Conservation (phyloP, 2,888 invertebrate genomes). For the Zygothrica quintamaculata region DNA sequence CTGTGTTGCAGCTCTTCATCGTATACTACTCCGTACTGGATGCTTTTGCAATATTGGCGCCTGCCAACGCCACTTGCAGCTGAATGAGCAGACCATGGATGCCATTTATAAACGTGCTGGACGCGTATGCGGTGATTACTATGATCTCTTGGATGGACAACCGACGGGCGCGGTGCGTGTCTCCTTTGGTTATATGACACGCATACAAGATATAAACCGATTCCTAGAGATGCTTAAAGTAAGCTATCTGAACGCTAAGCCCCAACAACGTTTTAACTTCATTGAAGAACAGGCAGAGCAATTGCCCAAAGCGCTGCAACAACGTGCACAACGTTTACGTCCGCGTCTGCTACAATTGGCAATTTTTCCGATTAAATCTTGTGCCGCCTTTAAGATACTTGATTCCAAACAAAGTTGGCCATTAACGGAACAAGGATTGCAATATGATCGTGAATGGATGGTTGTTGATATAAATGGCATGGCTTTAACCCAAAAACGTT, state of each 20-base stretch:
- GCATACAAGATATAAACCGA: slow-evolving; percentile 88
- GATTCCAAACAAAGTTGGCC: slow-evolving; percentile 87
- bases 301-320: slow-evolving; percentile 73
- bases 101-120: slow-evolving; percentile 91
- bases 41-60: slow-evolving; percentile 99
- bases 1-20: slow-evolving; percentile 94
- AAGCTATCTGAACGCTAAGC: slow-evolving; percentile 87
- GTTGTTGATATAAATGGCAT: slow-evolving; percentile 92
- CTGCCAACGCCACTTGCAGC: slow-evolving; percentile 91
- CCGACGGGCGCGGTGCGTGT: slow-evolving; percentile 97
- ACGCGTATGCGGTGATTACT: slow-evolving; percentile 95
- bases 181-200: slow-evolving; percentile 97
- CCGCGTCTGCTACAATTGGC: slow-evolving; percentile 85
- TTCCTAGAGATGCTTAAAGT: slow-evolving; percentile 90
- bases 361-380: slow-evolving; percentile 96
- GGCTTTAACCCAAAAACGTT: slow-evolving; percentile 94
- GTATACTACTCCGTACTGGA: slow-evolving; percentile 94
- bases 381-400: slow-evolving; percentile 90
- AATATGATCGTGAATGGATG: slow-evolving; percentile 97
- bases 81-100: slow-evolving; percentile 89
- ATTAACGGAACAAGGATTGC: slow-evolving; percentile 90
- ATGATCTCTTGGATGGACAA: slow-evolving; percentile 92
- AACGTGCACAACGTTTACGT: slow-evolving; percentile 66
- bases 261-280: slow-evolving; percentile 62
- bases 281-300: slow-evolving; percentile 56